Evolutionary conservation across 2,888 invertebrate genomes (phyloP).

Genomic region (Psococerastis gibbosa): DNA sequence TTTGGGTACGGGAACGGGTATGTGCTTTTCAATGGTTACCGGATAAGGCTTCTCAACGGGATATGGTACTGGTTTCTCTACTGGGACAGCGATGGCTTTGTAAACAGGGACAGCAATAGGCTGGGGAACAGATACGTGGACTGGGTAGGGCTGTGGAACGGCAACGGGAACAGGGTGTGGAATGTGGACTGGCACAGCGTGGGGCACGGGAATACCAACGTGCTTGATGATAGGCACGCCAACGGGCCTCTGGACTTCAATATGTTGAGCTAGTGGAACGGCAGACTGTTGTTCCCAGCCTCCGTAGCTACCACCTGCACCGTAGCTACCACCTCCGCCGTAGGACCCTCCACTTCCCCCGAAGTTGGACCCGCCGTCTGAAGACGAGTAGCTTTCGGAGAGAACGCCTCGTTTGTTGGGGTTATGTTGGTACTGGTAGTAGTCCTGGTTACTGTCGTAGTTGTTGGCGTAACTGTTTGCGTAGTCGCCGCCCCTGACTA

Average conservation of each 20-base stretch:
- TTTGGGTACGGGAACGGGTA: slow-evolving; percentile 45
- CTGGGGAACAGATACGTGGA: slow-evolving; percentile 12
- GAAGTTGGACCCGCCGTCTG: not conserved
- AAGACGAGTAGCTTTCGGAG: slow-evolving; percentile 4
- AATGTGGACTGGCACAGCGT: slow-evolving; percentile 19
- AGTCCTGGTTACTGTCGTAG: not conserved
- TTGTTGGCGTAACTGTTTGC: not conserved
- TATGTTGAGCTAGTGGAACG: slow-evolving; percentile 7
- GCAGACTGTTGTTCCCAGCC: not conserved
- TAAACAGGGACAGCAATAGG: slow-evolving; percentile 34
- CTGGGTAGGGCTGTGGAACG: slow-evolving; percentile 9
- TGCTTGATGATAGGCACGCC: slow-evolving; percentile 19
- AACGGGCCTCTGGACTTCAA: slow-evolving; percentile 15
- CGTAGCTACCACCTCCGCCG: slow-evolving; percentile 9
- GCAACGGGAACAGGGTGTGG: slow-evolving; percentile 12
- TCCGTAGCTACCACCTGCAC: slow-evolving; percentile 6
- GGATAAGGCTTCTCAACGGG: slow-evolving; percentile 49
- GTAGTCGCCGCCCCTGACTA: not conserved
- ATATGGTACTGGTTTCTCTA: slow-evolving; percentile 42
- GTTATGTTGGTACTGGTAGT: not conserved
- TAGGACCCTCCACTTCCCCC: slow-evolving; percentile 9
- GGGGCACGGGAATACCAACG: slow-evolving; percentile 18
- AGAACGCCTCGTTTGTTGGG: slow-evolving; percentile 3
- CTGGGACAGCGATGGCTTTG: slow-evolving; percentile 51
- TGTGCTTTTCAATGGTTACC: slow-evolving; percentile 45